A percentile compares a stretch with the other conserved stretches of the same genome.
Evolutionary conservation across 2,888 invertebrate genomes (phyloP).

Genomic region (Epistrophe eligans): DNA sequence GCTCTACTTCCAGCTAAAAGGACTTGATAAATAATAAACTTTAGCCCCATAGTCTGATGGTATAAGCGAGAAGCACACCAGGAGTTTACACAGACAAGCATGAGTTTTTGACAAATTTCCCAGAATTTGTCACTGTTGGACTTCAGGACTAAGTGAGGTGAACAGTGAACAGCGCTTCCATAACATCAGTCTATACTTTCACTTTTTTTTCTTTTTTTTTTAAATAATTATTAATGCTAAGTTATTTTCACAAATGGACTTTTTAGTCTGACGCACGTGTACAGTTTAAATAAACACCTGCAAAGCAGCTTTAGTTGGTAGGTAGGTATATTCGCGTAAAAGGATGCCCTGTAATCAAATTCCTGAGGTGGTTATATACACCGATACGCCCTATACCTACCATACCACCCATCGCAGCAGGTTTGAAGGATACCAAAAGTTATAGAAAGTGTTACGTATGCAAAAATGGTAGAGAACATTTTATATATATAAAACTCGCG

Average conservation of each 20-base stretch:
- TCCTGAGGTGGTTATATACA: background rate
- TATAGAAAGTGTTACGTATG: conserved; percentile 26
- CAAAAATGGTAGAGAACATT: conserved; percentile 11
- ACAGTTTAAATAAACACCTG: conserved; percentile 29
- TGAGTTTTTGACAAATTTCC: conserved; percentile 62
- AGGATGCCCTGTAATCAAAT: conserved; percentile 29
- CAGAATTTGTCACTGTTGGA: conserved; percentile 67
- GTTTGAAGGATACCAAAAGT: conserved; percentile 6
- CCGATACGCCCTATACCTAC: background rate
- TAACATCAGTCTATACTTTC: conserved; percentile 2
- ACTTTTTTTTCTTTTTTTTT: conserved; percentile 16
- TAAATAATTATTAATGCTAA: conserved; percentile 43
- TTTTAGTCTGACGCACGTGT: conserved; percentile 20
- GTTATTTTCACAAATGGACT: conserved; percentile 33
- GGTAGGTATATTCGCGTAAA: background rate
- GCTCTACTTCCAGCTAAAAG: conserved; percentile 43
- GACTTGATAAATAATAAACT: conserved; percentile 63
- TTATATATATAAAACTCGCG: background rate
- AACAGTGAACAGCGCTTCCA: background rate
- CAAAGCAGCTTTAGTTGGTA: conserved; percentile 1
- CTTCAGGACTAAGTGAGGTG: conserved; percentile 51
- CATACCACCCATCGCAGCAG: too few species aligned
- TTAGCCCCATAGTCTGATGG: conserved; percentile 37
- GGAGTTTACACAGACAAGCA: conserved; percentile 11
- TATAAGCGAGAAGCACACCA: conserved; percentile 10